Percentiles rank a stretch among this genome's conserved stretches.
Conservation (phyloP, 2,797 vertebrate species). For the Arctocebus calabarensis region DNA sequence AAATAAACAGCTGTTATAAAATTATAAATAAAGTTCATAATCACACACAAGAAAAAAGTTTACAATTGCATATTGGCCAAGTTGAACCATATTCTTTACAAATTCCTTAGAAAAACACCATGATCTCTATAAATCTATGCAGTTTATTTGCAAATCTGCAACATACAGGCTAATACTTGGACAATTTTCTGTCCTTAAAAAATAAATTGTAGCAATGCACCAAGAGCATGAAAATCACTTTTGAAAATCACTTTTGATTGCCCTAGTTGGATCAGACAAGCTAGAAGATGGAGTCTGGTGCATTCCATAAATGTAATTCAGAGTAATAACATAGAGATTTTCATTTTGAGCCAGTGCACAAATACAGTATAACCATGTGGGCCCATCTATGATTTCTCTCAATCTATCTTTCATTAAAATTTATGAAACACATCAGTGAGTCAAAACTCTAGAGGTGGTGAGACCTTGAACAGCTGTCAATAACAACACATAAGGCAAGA, state of each 20-base stretch:
- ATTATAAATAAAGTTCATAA: conserved; percentile 66
- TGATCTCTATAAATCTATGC: background rate
- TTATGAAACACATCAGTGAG: conserved; percentile 64
- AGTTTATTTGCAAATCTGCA: conserved; percentile 53
- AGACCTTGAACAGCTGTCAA: conserved; percentile 56
- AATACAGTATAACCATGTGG: conserved; percentile 37
- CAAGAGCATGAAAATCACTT: conserved; percentile 59
- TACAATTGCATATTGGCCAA: conserved; percentile 56
- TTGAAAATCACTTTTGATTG: conserved; percentile 53
- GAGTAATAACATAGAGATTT: conserved; percentile 58
- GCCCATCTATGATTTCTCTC: conserved; percentile 57
- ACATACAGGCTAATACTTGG: conserved; percentile 50
- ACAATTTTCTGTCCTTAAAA: conserved; percentile 66
- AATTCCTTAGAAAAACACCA: conserved; percentile 46
- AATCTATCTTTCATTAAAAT: conserved; percentile 80
- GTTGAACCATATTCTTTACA: conserved; percentile 70
- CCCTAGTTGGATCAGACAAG: conserved; percentile 51
- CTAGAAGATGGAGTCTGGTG: conserved; percentile 23
- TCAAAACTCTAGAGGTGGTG: conserved; percentile 60
- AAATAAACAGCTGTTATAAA: conserved; percentile 67
- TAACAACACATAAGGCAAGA: conserved; percentile 59
- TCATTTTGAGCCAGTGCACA: conserved; percentile 57
- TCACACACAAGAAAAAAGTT: conserved; percentile 52
- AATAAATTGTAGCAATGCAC: conserved; percentile 55
- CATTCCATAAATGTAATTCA: conserved; percentile 64